A percentile compares a stretch with the other conserved stretches of the same genome.
These are phyloP conservation scores for Isoperla grammatica DNA, from an alignment of 2,888 invertebrate species.

Conservation along the genomic window DNA sequence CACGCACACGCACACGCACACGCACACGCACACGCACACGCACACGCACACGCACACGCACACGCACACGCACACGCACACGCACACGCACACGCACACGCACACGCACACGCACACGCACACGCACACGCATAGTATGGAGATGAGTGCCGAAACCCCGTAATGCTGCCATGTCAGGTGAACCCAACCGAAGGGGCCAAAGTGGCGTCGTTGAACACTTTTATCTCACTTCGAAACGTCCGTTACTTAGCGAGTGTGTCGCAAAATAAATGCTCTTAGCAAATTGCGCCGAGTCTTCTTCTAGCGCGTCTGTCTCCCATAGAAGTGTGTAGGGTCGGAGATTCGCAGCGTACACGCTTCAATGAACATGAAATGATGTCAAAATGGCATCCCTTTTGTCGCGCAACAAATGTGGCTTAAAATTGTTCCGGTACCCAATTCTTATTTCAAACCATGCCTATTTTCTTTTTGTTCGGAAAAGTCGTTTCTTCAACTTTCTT, in stretches of 20 bases:
- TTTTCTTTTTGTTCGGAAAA: slow-evolving; percentile 17
- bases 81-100: no score
- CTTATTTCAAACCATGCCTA: slow-evolving; percentile 14
- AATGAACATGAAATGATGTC: slow-evolving; percentile 27
- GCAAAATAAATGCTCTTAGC: slow-evolving; percentile 19
- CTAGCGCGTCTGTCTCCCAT: slow-evolving; percentile 4
- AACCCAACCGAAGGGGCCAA: background rate
- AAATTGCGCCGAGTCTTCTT: slow-evolving; percentile 15
- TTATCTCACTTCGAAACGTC: background rate
- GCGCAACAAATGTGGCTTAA: slow-evolving; percentile 23
- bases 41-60: no score
- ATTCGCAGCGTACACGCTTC: slow-evolving; percentile 23
- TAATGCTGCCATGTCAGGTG: background rate
- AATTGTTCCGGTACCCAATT: slow-evolving; percentile 19
- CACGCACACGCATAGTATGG: no score
- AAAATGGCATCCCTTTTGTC: slow-evolving; percentile 26
- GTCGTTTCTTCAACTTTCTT: slow-evolving; percentile 12
- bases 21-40: no score
- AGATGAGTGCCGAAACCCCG: no score
- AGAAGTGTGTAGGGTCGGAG: slow-evolving; percentile 5
- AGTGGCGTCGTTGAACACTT: background rate
- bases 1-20: no score
- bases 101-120: no score
- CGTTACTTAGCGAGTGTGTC: slow-evolving; percentile 12
- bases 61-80: no score